These are phyloP conservation scores for Sparidentex hasta DNA, from an alignment of 2,797 vertebrate genomes.

Conservation along the genomic window DNA sequence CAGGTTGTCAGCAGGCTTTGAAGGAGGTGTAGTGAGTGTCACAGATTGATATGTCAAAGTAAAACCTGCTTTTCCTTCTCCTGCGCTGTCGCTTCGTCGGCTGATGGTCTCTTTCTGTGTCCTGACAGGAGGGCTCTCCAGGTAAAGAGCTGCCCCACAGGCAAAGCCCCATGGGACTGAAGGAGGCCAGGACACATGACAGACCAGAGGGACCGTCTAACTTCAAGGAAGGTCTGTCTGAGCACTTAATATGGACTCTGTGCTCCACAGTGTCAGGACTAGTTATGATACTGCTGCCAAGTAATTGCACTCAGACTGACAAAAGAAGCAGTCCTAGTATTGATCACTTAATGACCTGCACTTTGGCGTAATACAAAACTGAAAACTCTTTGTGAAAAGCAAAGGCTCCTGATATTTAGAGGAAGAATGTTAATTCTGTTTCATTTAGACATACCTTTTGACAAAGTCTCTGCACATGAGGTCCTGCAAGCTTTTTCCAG, in stretches of 20 bases:
- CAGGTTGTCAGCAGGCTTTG: not conserved
- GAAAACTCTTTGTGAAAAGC: constrained; percentile 11
- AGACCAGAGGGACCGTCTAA: constrained; percentile 88
- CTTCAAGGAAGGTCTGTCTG: constrained; percentile 89
- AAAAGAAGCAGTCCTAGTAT: not conserved
- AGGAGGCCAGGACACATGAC: constrained; percentile 80
- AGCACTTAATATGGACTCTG: not conserved
- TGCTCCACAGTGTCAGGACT: not conserved
- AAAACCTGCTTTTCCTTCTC: not conserved
- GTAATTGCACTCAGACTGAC: not conserved
- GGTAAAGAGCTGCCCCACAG: constrained; percentile 77
- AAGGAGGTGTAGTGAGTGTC: not conserved
- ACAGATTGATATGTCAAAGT: not conserved
- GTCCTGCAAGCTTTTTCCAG: not conserved
- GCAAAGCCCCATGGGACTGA: constrained; percentile 78
- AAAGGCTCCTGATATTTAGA: not conserved
- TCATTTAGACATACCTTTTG: not conserved
- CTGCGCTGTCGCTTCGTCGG: constrained; percentile 10
- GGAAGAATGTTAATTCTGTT: not conserved
- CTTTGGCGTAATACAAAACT: not conserved
- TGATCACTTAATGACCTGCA: not conserved
- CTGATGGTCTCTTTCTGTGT: constrained; percentile 27
- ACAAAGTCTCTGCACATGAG: not conserved
- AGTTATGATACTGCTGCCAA: constrained; percentile 1
- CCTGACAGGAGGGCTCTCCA: constrained; percentile 81